A percentile compares a stretch with the other conserved stretches of the same genome.
Evolutionary conservation across 2,888 invertebrate genomes (phyloP).

Genomic region (Timema podura): DNA sequence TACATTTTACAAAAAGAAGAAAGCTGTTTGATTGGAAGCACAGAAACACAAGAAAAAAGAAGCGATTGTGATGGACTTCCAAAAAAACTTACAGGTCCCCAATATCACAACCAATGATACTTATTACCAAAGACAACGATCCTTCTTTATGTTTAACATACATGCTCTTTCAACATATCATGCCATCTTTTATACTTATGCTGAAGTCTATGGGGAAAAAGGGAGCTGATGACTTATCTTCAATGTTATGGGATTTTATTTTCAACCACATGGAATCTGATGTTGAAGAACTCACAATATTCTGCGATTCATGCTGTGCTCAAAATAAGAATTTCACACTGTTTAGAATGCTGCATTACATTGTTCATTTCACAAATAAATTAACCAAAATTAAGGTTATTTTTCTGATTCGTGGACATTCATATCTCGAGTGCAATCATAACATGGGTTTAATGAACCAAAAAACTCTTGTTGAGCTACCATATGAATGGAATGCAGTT

Average conservation of each 20-base stretch:
- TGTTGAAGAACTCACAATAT: neutral
- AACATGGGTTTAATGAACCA: conserved; percentile 3
- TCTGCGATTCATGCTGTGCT: neutral
- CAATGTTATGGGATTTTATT: conserved; percentile 1
- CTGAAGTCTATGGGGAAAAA: neutral
- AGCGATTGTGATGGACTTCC: neutral
- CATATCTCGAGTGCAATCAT: conserved; percentile 12
- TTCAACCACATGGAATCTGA: neutral
- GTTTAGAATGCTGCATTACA: conserved; percentile 3
- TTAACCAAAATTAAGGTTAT: neutral
- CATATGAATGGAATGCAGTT: conserved; percentile 5
- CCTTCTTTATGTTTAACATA: neutral
- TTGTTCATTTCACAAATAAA: neutral
- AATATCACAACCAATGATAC: conserved; percentile 7
- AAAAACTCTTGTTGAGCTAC: conserved; percentile 4
- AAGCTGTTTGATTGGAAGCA: neutral
- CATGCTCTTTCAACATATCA: neutral
- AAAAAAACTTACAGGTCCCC: neutral
- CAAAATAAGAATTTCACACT: conserved; percentile 1
- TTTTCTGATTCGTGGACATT: conserved; percentile 16
- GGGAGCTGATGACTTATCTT: too few relatives aligned
- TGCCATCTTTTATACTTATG: conserved; percentile 4
- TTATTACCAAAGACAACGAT: neutral
- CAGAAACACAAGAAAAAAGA: neutral
- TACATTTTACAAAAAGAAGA: neutral